Base-by-base conservation (phyloP, 2,888 invertebrate species). In the Pachymerium ferrugineum region DNA sequence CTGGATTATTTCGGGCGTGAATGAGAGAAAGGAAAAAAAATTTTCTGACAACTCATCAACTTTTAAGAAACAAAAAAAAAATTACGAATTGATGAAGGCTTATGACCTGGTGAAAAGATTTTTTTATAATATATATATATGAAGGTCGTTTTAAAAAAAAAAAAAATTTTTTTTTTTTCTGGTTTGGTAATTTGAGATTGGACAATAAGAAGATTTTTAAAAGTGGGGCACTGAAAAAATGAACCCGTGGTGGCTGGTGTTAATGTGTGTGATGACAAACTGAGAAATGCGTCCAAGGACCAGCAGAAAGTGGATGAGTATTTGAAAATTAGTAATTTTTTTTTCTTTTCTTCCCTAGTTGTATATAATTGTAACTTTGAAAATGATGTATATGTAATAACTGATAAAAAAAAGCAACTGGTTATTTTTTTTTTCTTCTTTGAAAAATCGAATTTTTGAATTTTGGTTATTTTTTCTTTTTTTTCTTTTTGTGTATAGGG, bases 231-330 rank as follows among this genome's bases (percentile, higher is more conserved):
- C 2, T n/a, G 47, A 16, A 47, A 47, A 16, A 47, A 47, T 16
- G 4, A 22, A 16, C 22, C n/a, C 22, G 47, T 19, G 47, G 47
- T 47, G 47, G 19, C 47, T 47, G 47, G 47, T 47, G 38, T 38
- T 38, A 38, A 38, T n/a, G 38, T 38, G 47, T n/a, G 47, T 16
- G 47, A 47, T 47, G 47, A 47, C 47, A 47, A 47, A 47, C 47
- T 47, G 47, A 47, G 47, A 47, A 47, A 47, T 47, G 47, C 47
- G 47, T 47, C 47, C 47, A 47, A 47, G 47, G 47, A 47, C 47
- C 47, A 19, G 47, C 19, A 16, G 22, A 47, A 19, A 47, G 47
- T 47, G 47, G 47, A 47, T 47, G 47, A 47, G 47, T 47, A 47
- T 22, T 47, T 47, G 47, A 47, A 47, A n/a, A 47, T 47, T 47